Base-by-base conservation (phyloP, 2,113 vertebrate genomes). In the Rhea pennata region DNA sequence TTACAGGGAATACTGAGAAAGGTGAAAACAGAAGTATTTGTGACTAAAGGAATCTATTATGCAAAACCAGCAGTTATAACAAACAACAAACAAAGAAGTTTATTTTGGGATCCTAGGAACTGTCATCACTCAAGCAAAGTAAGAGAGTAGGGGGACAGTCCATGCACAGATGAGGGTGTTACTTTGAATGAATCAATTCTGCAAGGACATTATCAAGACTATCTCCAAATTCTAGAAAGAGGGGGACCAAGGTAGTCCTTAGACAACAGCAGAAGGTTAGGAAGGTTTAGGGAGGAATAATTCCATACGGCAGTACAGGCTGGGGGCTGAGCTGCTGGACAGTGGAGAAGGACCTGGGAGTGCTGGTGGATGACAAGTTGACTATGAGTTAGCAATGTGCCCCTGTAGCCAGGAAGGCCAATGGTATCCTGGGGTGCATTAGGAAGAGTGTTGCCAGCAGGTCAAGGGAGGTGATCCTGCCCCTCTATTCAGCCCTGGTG, bases 1-100 rank as follows among this genome's bases (percentile, higher is more conserved):
- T 84, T 77, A 51, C 14, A 59, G n/a, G 10, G n/a, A 50, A 15
- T 40, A 69, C 12, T 10, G 67, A 82, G 85, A 64, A 56, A 79
- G 31, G 14, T 56, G 53, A 90, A 93, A 79, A 40, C 5, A 39
- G 73, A 95, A 10, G n/a, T 11, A 31, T 72, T 79, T 76, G 10
- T 0, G 0, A 53, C n/a, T 76, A 31, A 75, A 46, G 33, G 5
- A 50, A 59, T 13, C 7, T 46, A 54, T 21, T 67, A 36, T 59
- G 17, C n/a, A 67, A 6, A 6, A 33, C 2, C 67, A 61, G 10
- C 33, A 70, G 14, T 29, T 44, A 58, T 48, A 62, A 23, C 22
- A 74, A 88, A 44, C 3, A 66, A 15, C 6, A 65, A 23, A 64
- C 75, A 36, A 64, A 13, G 1, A 23, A 22, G 44, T 48, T 80